Conservation (phyloP, 1,140 invertebrate species). For the Phenacoccus solenopsis region DNA sequence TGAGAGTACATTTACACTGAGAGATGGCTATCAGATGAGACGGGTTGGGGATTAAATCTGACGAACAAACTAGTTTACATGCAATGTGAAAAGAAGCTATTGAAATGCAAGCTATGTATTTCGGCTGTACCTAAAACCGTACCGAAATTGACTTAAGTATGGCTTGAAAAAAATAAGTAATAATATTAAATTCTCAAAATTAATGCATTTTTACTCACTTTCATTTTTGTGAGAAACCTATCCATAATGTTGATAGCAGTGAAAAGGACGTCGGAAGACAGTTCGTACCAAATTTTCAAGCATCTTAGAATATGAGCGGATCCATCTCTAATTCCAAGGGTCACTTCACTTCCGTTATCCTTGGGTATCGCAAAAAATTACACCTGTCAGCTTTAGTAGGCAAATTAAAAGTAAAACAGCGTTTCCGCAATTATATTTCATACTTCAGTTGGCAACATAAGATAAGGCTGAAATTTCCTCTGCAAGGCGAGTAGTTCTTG, state of each 20-base stretch:
- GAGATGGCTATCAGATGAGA: conserved; percentile 43
- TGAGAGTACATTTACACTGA: conserved; percentile 58
- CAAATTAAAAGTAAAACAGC: too few relatives aligned
- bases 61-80: conserved; percentile 34
- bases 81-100: conserved; percentile 54
- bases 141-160: conserved; percentile 9
- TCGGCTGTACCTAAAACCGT: conserved; percentile 39
- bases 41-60: conserved; percentile 34
- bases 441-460: conserved; percentile 41
- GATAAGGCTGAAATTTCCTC: conserved; percentile 51
- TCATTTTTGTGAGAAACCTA: conserved; percentile 57
- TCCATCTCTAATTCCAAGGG: conserved; percentile 55
- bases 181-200: neutral
- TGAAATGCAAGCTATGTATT: conserved; percentile 56
- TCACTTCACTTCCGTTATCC: conserved; percentile 48
- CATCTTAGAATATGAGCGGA: conserved; percentile 64
- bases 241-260: conserved; percentile 63
- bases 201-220: conserved; percentile 42
- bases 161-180: neutral
- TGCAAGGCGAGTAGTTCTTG: conserved; percentile 52
- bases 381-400: too few relatives aligned
- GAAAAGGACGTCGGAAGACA: conserved; percentile 61
- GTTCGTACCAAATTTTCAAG: conserved; percentile 68
- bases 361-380: too few relatives aligned
- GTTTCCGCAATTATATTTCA: too few relatives aligned